phyloP scores from a whole-genome alignment of 2,888 invertebrate species.

The Plagiodera versicolora region DNA sequence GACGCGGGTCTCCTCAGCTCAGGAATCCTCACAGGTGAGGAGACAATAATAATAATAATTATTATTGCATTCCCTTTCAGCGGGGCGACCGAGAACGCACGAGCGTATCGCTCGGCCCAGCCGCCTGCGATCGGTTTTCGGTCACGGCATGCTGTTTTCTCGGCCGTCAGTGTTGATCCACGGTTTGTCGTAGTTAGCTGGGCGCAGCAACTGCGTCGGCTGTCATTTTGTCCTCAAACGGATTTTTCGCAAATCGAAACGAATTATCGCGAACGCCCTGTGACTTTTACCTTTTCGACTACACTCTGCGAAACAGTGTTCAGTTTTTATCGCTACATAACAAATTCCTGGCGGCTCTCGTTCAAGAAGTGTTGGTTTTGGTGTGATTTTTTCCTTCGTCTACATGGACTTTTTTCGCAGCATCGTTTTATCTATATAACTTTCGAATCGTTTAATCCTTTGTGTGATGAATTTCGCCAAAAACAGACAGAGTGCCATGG shows the following conservation, averaged over 20 bases:
- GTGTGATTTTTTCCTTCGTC: slow-evolving; percentile 25
- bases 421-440: slow-evolving; percentile 29
- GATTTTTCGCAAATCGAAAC: slow-evolving; percentile 32
- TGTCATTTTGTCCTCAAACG: slow-evolving; percentile 35
- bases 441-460: slow-evolving; percentile 22
- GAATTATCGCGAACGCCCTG: slow-evolving; percentile 28
- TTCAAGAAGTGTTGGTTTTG: slow-evolving; percentile 29
- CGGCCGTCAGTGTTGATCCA: slow-evolving; percentile 46
- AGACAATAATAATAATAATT: slow-evolving; percentile 26
- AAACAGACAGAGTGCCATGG: slow-evolving; percentile 45
- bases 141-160: slow-evolving; percentile 46
- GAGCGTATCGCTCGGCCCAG: slow-evolving; percentile 14
- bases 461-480: slow-evolving; percentile 45
- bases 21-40: slow-evolving; percentile 32
- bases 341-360: slow-evolving; percentile 17
- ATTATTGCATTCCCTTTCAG: slow-evolving; percentile 35
- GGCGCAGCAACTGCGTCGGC: slow-evolving; percentile 21
- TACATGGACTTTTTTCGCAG: slow-evolving; percentile 27
- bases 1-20: neutral
- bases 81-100: slow-evolving; percentile 24
- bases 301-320: slow-evolving; percentile 33
- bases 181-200: slow-evolving; percentile 31
- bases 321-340: slow-evolving; percentile 27
- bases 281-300: slow-evolving; percentile 34
- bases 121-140: slow-evolving; percentile 44